A percentile compares a stretch with the other conserved stretches of the same genome.
Conservation (phyloP, 2,888 invertebrate species). For the Sesia bembeciformis region DNA sequence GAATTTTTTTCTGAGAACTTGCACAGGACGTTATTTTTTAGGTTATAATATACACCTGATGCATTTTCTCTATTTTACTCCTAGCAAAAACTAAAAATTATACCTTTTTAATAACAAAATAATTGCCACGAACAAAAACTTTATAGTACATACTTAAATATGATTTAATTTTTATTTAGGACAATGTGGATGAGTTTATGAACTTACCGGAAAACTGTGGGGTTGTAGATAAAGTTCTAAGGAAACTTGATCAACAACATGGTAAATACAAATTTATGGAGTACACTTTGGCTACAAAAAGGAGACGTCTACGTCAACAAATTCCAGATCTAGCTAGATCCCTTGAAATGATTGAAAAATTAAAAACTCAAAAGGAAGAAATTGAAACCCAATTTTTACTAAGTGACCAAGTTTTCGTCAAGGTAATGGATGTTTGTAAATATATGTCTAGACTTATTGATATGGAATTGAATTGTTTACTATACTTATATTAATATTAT, state of each 20-base stretch:
- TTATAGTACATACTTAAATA: neutral
- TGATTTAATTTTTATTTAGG: constrained; percentile 67
- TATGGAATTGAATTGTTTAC: neutral
- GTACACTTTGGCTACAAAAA: constrained; percentile 89
- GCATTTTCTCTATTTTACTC: too few relatives aligned
- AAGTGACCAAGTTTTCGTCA: constrained; percentile 91
- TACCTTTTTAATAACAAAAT: neutral
- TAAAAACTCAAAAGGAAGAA: constrained; percentile 86
- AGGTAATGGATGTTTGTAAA: constrained; percentile 35
- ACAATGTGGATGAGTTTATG: constrained; percentile 97
- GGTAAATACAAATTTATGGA: constrained; percentile 99
- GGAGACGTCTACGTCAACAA: constrained; percentile 89
- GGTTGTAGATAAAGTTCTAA: constrained; percentile 89
- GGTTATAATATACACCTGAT: too few relatives aligned
- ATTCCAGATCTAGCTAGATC: constrained; percentile 96
- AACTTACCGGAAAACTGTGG: constrained; percentile 84
- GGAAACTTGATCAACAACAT: constrained; percentile 92
- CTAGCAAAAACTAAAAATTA: neutral
- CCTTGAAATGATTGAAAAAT: constrained; percentile 91
- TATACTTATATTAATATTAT: neutral
- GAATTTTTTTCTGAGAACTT: too few relatives aligned
- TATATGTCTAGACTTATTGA: neutral
- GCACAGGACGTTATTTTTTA: too few relatives aligned
- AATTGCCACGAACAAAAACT: too few relatives aligned
- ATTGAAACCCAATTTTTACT: constrained; percentile 92